phyloP scores from a whole-genome alignment of 2,797 vertebrate species.

The Gymnocypris eckloni region DNA sequence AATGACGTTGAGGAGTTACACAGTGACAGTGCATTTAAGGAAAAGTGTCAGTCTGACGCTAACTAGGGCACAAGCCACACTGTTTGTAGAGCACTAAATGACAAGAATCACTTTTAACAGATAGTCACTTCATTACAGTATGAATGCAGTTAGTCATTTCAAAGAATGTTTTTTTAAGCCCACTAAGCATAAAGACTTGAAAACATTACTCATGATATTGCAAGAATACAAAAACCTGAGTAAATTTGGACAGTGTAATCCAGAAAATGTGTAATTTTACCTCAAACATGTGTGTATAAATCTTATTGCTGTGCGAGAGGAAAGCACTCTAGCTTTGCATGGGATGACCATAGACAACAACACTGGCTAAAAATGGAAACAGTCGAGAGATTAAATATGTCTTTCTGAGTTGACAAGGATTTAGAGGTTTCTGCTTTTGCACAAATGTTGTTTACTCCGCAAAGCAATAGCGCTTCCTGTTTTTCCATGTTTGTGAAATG shows the following conservation, averaged over 20 bases:
- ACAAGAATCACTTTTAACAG: conserved; percentile 55
- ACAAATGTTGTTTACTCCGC: neutral
- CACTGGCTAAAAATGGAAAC: conserved; percentile 41
- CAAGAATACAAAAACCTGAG: neutral
- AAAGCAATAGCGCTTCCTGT: neutral
- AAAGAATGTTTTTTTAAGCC: neutral
- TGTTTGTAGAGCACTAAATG: conserved; percentile 23
- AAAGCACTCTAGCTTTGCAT: conserved; percentile 23
- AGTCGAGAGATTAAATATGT: conserved; percentile 41
- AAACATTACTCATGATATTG: conserved; percentile 4
- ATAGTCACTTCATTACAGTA: conserved; percentile 27
- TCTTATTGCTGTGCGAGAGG: conserved; percentile 19
- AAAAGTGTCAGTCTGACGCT: conserved; percentile 44
- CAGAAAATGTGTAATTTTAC: conserved; percentile 43
- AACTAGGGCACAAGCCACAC: conserved; percentile 32
- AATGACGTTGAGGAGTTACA: conserved; percentile 33
- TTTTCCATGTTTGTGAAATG: neutral
- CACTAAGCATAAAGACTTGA: neutral
- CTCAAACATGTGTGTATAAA: conserved; percentile 2
- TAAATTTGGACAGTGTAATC: conserved; percentile 33
- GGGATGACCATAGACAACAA: conserved; percentile 11
- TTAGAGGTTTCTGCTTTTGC: conserved; percentile 30
- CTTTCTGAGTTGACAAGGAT: conserved; percentile 36
- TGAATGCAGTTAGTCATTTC: conserved; percentile 14
- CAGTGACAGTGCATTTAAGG: conserved; percentile 37